Conservation (phyloP, 2,888 invertebrate genomes). For the Synanthedon tipuliformis region DNA sequence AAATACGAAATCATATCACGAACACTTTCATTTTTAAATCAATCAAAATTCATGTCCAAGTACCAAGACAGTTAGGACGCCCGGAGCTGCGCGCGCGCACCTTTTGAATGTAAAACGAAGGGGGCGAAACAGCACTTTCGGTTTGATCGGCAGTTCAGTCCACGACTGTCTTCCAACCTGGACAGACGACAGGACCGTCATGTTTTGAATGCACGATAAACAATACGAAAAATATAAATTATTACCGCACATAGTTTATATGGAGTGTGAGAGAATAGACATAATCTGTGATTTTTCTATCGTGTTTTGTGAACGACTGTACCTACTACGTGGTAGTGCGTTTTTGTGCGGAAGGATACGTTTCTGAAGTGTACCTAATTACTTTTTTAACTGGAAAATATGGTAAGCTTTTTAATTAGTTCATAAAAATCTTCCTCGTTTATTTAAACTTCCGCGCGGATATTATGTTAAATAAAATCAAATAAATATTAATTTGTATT, state of each 20-base stretch:
- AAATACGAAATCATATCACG: neutral
- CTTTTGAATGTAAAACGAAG: slow-evolving; percentile 37
- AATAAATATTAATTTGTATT: neutral
- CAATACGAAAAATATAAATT: slow-evolving; percentile 7
- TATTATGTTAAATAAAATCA: neutral
- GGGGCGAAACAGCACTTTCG: slow-evolving; percentile 39
- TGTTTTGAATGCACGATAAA: slow-evolving; percentile 22
- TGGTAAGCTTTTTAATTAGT: slow-evolving; percentile 34
- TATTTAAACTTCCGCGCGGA: neutral
- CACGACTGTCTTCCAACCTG: slow-evolving; percentile 52
- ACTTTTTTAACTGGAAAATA: slow-evolving; percentile 31
- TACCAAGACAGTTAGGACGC: slow-evolving; percentile 58
- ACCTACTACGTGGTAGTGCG: slow-evolving; percentile 22
- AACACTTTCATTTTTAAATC: slow-evolving; percentile 54
- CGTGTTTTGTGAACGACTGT: slow-evolving; percentile 24
- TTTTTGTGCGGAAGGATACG: slow-evolving; percentile 23
- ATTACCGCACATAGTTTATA: neutral
- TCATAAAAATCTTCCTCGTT: neutral
- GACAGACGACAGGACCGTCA: slow-evolving; percentile 56
- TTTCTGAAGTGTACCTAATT: slow-evolving; percentile 17
- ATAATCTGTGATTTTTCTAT: slow-evolving; percentile 4
- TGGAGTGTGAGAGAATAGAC: neutral
- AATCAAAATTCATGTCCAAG: slow-evolving; percentile 54
- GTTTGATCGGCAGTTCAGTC: slow-evolving; percentile 51
- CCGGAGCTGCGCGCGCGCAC: slow-evolving; percentile 43